Percentiles rank a stretch among this genome's conserved stretches.
Evolutionary conservation across 1,140 invertebrate species (phyloP).

Genomic region (Zaprionus kolodkinae): DNA sequence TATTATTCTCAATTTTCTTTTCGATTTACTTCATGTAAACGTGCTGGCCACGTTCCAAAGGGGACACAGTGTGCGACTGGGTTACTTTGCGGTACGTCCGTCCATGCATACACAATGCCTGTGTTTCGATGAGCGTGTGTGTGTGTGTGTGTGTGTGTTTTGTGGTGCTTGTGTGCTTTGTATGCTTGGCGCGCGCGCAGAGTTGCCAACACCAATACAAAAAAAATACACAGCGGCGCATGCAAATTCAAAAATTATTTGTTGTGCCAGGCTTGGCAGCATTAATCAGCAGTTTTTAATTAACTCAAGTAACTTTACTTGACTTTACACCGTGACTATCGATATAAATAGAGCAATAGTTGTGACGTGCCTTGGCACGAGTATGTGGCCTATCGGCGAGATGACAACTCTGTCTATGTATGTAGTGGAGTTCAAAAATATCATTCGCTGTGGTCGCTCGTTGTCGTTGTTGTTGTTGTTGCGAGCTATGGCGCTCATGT

Average conservation of each 20-base stretch:
- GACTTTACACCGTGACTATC: slow-evolving; percentile 18
- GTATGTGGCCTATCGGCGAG: neutral
- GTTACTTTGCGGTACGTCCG: slow-evolving; percentile 42
- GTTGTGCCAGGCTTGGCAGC: slow-evolving; percentile 40
- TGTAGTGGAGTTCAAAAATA: slow-evolving; percentile 74
- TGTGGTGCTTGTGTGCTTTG: slow-evolving; percentile 47
- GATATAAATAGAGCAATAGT: slow-evolving; percentile 34
- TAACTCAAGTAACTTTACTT: slow-evolving; percentile 39
- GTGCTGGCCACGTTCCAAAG: slow-evolving; percentile 2
- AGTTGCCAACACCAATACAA: slow-evolving; percentile 59
- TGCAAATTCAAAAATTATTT: slow-evolving; percentile 45
- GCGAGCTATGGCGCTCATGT: slow-evolving; percentile 30
- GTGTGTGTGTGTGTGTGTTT: neutral
- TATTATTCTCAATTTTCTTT: slow-evolving; percentile 7
- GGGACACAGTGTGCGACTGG: slow-evolving; percentile 24
- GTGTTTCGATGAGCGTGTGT: neutral
- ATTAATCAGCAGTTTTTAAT: slow-evolving; percentile 45
- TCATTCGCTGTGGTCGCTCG: slow-evolving; percentile 51
- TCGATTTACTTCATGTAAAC: slow-evolving; percentile 3
- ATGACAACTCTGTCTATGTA: slow-evolving; percentile 69
- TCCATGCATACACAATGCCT: slow-evolving; percentile 2
- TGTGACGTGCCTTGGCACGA: neutral
- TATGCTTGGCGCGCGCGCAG: slow-evolving; percentile 64
- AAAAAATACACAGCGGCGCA: slow-evolving; percentile 39
- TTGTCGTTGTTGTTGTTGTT: slow-evolving; percentile 22